Percentiles rank a stretch among this genome's conserved stretches.
Conservation (phyloP, 2,888 invertebrate species). For the Sphaerophoria taeniata region DNA sequence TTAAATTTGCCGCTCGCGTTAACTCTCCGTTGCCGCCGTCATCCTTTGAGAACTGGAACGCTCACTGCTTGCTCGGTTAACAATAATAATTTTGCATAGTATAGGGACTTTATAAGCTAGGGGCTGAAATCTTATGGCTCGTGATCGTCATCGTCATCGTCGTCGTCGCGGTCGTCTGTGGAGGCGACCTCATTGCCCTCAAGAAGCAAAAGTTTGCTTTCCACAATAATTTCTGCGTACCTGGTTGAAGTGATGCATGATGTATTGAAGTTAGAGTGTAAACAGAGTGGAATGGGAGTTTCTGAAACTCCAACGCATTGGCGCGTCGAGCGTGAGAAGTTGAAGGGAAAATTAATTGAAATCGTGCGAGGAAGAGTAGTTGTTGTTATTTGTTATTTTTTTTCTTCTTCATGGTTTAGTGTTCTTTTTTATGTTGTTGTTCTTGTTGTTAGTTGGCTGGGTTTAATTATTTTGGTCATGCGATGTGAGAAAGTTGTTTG, state of each 20-base stretch:
- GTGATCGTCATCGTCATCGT: no score
- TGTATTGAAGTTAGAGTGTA: conserved; percentile 45
- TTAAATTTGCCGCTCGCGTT: conserved; percentile 61
- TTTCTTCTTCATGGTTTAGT: conserved; percentile 9
- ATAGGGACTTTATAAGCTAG: conserved; percentile 17
- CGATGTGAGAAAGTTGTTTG: conserved; percentile 52
- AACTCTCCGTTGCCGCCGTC: background rate
- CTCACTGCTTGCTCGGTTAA: conserved; percentile 6
- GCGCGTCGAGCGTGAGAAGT: background rate
- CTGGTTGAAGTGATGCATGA: conserved; percentile 35
- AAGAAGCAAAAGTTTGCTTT: conserved; percentile 13
- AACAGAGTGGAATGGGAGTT: conserved; percentile 3
- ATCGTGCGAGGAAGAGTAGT: conserved; percentile 54
- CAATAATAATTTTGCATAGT: conserved; percentile 32
- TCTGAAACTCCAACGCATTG: background rate
- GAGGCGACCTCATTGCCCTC: background rate
- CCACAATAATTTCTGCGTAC: conserved; percentile 18
- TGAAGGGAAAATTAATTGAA: conserved; percentile 65
- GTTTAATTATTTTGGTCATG: conserved; percentile 67
- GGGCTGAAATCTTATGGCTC: background rate
- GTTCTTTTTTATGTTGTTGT: conserved; percentile 18
- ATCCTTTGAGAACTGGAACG: background rate
- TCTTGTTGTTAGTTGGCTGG: conserved; percentile 45
- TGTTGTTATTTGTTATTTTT: conserved; percentile 6
- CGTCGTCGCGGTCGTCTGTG: background rate